Percentiles rank a stretch among this genome's conserved stretches.
These are phyloP conservation scores for Muscidifurax raptorellus DNA, from an alignment of 1,140 invertebrate species.

Conservation along the genomic window DNA sequence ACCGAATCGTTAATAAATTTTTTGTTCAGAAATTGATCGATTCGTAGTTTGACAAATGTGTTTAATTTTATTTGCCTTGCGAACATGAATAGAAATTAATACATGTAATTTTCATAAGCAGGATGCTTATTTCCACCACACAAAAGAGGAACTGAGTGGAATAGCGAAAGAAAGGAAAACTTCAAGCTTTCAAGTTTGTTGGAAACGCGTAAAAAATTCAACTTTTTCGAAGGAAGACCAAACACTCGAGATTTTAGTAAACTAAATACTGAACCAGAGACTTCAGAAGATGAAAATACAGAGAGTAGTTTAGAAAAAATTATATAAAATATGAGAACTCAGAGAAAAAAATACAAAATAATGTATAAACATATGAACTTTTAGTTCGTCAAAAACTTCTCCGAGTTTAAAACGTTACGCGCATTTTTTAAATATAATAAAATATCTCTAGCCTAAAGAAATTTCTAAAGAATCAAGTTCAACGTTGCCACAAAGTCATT, in stretches of 20 bases:
- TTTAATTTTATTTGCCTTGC: not conserved
- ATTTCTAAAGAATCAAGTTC: not conserved
- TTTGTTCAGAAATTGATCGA: not conserved
- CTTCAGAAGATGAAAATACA: constrained; percentile 70
- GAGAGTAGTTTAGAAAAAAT: constrained; percentile 66
- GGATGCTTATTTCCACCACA: constrained; percentile 69
- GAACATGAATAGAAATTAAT: not conserved
- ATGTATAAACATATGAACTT: not conserved
- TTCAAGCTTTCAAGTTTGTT: constrained; percentile 70
- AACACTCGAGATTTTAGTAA: constrained; percentile 73
- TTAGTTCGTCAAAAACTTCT: constrained; percentile 4
- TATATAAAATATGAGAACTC: constrained; percentile 59
- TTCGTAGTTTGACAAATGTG: not conserved
- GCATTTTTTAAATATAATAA: not conserved
- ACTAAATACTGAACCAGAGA: constrained; percentile 73
- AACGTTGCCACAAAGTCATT: not conserved
- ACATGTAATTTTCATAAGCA: constrained; percentile 56
- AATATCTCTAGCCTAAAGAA: not conserved
- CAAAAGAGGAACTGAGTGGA: constrained; percentile 69
- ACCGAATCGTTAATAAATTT: not conserved
- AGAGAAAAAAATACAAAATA: not conserved
- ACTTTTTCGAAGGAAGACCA: constrained; percentile 70
- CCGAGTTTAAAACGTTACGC: not conserved
- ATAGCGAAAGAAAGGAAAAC: constrained; percentile 68
- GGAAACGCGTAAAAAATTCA: constrained; percentile 65